These are phyloP conservation scores for Agriopis marginaria DNA, from an alignment of 2,888 invertebrate species.

Conservation along the genomic window DNA sequence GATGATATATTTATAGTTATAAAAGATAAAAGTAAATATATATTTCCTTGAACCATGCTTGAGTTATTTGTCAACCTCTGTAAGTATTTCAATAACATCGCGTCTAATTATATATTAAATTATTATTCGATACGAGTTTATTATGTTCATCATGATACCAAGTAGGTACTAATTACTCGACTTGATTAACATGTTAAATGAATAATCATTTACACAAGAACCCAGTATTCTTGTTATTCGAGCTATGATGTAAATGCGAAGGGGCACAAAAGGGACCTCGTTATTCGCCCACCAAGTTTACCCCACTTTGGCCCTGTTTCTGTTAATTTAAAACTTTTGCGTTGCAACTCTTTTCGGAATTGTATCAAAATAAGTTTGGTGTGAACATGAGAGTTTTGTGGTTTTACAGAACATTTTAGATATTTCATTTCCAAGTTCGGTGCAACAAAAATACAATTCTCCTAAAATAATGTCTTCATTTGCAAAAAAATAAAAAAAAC, in stretches of 20 bases:
- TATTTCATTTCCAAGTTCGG: background rate
- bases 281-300: slow-evolving; percentile 51
- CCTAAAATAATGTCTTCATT: too few species aligned
- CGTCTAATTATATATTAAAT: too few species aligned
- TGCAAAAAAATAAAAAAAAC: too few species aligned
- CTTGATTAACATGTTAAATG: slow-evolving; percentile 47
- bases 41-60: too few species aligned
- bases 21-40: too few species aligned
- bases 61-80: too few species aligned
- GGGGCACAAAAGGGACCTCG: slow-evolving; percentile 53
- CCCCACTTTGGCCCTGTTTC: slow-evolving; percentile 45
- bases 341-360: slow-evolving; percentile 40
- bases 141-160: slow-evolving; percentile 18
- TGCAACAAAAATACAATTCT: too few species aligned
- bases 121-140: slow-evolving; percentile 1
- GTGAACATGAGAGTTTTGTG: background rate
- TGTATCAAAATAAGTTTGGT: slow-evolving; percentile 32
- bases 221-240: slow-evolving; percentile 30
- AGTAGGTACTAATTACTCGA: slow-evolving; percentile 41
- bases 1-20: too few species aligned
- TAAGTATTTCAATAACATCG: too few species aligned
- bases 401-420: background rate
- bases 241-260: slow-evolving; percentile 45
- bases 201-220: slow-evolving; percentile 46
- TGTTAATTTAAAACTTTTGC: slow-evolving; percentile 46